Evolutionary conservation across 2,113 vertebrate genomes (phyloP).

Genomic region (Bucco capensis): DNA sequence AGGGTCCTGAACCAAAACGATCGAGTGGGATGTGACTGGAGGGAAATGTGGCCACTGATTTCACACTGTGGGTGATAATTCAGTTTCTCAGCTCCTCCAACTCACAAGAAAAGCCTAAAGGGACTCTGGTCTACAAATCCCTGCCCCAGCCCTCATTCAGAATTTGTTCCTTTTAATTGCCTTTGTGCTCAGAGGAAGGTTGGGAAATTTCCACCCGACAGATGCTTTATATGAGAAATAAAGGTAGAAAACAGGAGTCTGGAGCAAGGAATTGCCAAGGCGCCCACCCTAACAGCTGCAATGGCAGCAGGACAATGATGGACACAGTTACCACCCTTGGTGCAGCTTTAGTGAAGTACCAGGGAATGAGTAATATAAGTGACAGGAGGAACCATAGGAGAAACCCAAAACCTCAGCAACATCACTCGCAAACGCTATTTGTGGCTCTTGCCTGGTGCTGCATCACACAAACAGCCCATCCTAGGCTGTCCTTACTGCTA

Average conservation of each 20-base stretch:
- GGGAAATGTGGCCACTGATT: accelerated
- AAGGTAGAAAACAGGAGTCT: neutral
- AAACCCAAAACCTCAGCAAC: neutral
- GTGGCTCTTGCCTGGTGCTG: accelerated
- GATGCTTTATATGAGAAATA: neutral
- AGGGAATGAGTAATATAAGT: neutral
- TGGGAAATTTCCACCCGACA: neutral
- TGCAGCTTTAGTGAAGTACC: neutral
- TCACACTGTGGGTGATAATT: neutral
- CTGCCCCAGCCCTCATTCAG: constrained; percentile 12
- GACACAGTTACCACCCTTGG: neutral
- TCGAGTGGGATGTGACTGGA: accelerated
- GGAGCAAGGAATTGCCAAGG: neutral
- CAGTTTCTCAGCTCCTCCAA: neutral
- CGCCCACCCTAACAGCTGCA: neutral
- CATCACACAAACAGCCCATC: neutral
- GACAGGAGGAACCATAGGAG: neutral
- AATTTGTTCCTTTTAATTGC: constrained; percentile 47
- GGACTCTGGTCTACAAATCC: neutral
- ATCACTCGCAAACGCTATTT: neutral
- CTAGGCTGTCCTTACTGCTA: neutral
- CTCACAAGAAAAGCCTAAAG: neutral
- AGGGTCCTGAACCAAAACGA: accelerated
- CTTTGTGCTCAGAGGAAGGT: neutral
- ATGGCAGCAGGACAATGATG: accelerated